Conservation (phyloP, 2,797 vertebrate species). For the Gymnocypris eckloni region DNA sequence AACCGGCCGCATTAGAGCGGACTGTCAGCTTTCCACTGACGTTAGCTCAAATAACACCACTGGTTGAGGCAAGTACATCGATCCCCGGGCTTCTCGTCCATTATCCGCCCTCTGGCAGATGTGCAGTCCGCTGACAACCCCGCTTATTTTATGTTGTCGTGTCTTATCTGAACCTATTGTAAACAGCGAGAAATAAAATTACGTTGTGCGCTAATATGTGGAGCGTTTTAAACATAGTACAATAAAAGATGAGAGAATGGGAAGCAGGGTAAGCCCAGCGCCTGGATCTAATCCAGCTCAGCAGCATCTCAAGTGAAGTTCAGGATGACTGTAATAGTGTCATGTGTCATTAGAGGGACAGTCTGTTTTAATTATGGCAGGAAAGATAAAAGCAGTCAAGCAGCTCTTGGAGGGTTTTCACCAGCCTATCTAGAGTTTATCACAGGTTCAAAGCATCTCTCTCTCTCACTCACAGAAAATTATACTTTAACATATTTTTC, state of each 20-base stretch:
- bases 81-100: slow-evolving; percentile 24
- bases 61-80: not conserved
- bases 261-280: not conserved
- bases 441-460: not conserved
- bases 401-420: slow-evolving; percentile 38
- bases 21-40: slow-evolving; percentile 37
- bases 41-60: slow-evolving; percentile 16
- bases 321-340: slow-evolving; percentile 53
- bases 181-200: not conserved
- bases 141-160: not conserved
- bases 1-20: slow-evolving; percentile 41
- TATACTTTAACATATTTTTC: not conserved
- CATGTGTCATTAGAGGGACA: slow-evolving; percentile 54
- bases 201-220: not conserved
- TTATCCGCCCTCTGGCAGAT: not conserved
- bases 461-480: not conserved
- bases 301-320: slow-evolving; percentile 40
- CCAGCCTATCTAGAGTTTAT: slow-evolving; percentile 31
- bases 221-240: not conserved
- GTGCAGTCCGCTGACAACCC: not conserved
- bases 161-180: not conserved
- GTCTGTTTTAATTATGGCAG: slow-evolving; percentile 52
- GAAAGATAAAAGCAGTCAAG: slow-evolving; percentile 48
- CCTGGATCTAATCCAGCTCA: slow-evolving; percentile 28
- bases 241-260: slow-evolving; percentile 6